Base-by-base conservation (phyloP, 37 sponge, comb jelly and placozoan species). In the Tethya wilhelma region DNA sequence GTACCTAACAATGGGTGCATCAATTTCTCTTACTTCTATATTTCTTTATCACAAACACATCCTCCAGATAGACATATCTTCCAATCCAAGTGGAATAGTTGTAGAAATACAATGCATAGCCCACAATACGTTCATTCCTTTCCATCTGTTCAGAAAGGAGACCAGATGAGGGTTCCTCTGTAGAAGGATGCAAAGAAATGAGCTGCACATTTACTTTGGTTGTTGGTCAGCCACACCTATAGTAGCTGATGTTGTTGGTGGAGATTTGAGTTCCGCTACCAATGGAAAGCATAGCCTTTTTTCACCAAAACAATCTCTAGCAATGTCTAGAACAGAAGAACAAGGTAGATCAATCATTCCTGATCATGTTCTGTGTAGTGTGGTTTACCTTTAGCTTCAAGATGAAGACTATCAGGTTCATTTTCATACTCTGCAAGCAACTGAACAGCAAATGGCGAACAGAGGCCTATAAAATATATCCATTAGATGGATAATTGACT, bases 1-100 rank as follows among this genome's bases (percentile, higher is more conserved):
- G n/a, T 14, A 19, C n/a, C 60, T 74, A 58, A 75, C 75, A 74
- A 12, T 49, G 26, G 14, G 28, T 9, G 4, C 26, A 14, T n/a
- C 26, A 34, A 4, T 31, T 9, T 3, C 23, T 4, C 59, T 58
- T 9, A 58, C 57, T 26, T 49, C 36, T 23, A 30, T 77, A 71
- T 0, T 85, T 64, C n/a, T 56, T 28, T 32, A 19, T 39, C 0
- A 85, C 71, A 56, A 69, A 85, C 19, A 85, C 22, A 53, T 85
- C 86, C 64, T 77, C 77, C 49, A 85, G 2, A 42, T 78, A 44
- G 32, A 85, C 53, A 22, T 17, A 49, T 23, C 44, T 69, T 42
- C 86, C 86, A 14, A 40, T 33, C 86, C 78, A 77, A 33, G 86
- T 77, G 0, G 86, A 77, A 59, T 68, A 85, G 63, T 57, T 59